Evolutionary conservation across 2,797 vertebrate genomes (phyloP).

Genomic region (Chelon auratus): DNA sequence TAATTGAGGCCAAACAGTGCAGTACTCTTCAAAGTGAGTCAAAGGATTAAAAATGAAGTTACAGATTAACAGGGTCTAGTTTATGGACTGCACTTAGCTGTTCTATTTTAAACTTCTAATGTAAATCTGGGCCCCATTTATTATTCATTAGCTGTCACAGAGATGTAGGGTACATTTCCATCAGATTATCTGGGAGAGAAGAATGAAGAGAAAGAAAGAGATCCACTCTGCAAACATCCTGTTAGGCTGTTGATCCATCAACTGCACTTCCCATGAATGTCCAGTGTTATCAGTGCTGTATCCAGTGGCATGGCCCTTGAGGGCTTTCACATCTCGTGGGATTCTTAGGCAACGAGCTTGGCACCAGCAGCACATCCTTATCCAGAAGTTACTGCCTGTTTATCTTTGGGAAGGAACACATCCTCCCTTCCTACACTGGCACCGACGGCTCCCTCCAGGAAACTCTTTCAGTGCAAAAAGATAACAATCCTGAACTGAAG

Average conservation of each 20-base stretch:
- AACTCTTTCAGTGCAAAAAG: slow-evolving; percentile 5
- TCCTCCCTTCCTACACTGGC: slow-evolving; percentile 47
- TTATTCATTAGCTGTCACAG: slow-evolving; percentile 9
- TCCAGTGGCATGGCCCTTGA: slow-evolving; percentile 49
- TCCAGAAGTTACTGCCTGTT: slow-evolving; percentile 59
- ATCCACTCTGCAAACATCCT: slow-evolving; percentile 50
- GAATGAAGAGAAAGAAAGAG: neutral
- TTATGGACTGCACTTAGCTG: neutral
- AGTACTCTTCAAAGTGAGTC: slow-evolving; percentile 2
- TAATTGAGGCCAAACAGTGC: slow-evolving; percentile 7
- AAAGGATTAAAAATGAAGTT: neutral
- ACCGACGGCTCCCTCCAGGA: slow-evolving; percentile 31
- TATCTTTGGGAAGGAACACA: slow-evolving; percentile 68
- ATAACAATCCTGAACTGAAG: slow-evolving; percentile 22
- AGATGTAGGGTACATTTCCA: neutral
- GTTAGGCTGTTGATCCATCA: slow-evolving; percentile 33
- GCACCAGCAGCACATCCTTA: slow-evolving; percentile 55
- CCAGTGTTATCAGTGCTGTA: slow-evolving; percentile 52
- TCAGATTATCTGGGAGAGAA: neutral
- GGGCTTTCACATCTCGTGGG: slow-evolving; percentile 37
- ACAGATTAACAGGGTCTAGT: slow-evolving; percentile 2
- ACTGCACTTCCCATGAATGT: slow-evolving; percentile 37
- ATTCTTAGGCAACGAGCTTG: slow-evolving; percentile 29
- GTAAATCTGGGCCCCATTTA: slow-evolving; percentile 7
- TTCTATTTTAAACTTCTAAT: slow-evolving; percentile 7